Conservation (phyloP, 2,113 vertebrate genomes). For the Scomber scombrus region DNA sequence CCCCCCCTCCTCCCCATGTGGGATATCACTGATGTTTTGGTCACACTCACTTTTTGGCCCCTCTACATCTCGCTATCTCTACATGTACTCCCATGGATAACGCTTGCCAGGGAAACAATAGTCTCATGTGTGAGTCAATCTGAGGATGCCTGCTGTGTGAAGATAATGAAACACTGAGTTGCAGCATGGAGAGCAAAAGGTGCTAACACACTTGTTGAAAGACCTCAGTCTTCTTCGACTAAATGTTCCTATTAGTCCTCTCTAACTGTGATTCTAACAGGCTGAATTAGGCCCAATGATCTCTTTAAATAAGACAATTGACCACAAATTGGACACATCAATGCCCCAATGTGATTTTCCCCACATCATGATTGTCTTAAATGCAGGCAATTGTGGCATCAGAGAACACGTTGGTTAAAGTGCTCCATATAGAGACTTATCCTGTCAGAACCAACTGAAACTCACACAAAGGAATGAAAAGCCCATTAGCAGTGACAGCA, state of each 20-base stretch:
- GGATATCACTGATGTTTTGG: conserved; percentile 40
- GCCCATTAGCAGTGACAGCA: conserved; percentile 54
- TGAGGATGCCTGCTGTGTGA: conserved; percentile 50
- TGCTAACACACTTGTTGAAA: conserved; percentile 63
- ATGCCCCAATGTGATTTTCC: conserved; percentile 33
- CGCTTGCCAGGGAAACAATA: conserved; percentile 45
- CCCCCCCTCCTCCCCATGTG: conserved; percentile 7
- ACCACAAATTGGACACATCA: conserved; percentile 58
- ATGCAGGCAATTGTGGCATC: conserved; percentile 34
- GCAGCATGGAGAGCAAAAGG: conserved; percentile 40
- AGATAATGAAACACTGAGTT: conserved; percentile 68
- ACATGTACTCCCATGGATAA: conserved; percentile 45
- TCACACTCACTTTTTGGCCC: conserved; percentile 36
- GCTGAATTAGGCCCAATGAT: conserved; percentile 43
- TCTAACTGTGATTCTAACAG: conserved; percentile 38
- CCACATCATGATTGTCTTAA: conserved; percentile 39
- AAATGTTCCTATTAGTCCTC: conserved; percentile 29
- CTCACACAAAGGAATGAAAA: conserved; percentile 55
- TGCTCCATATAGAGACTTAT: conserved; percentile 34
- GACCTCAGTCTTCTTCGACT: conserved; percentile 42
- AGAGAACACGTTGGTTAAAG: conserved; percentile 39
- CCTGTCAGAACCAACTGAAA: conserved; percentile 49
- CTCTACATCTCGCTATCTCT: conserved; percentile 28
- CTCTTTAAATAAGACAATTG: conserved; percentile 67
- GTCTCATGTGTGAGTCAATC: conserved; percentile 60